Evolutionary conservation across 2,888 invertebrate species (phyloP), one percentile per base, ranked within the genome.

Genomic region (Caenorhabditis auriculariae): DNA sequence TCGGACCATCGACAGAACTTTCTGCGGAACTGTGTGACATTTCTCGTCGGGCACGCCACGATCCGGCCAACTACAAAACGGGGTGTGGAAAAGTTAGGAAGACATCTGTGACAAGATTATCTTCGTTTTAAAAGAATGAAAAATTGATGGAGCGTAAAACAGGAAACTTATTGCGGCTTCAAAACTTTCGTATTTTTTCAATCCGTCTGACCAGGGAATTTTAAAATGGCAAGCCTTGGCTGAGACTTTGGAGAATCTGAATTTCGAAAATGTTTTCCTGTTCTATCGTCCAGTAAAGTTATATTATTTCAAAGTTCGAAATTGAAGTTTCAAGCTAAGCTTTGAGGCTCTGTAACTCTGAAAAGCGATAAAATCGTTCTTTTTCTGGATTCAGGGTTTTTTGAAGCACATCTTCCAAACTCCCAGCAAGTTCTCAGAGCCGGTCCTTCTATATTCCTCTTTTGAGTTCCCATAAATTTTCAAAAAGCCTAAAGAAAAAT

Each of bases 31-130:
- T 2, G 60, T 55, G 47, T 62, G 64, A 32, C 65, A 63, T 37
- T 61, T 56, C 44, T 67, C 62, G 15, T 66, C 66, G 26, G 72
- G 72, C 1, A 72, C 66, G 6, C 69, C 69, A 12, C 72, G 52
- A 37, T 72, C 72, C 1, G 72, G 72, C 72, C 72, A 72, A 46
- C 66, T 69, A 39, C 17, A 60, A 54, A 27, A 17, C 19, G 12
- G n/a, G 19, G 32, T 5, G 1, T 24, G 3, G 47, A 32, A 27
- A 4, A 19, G 24, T 41, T 19, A 17, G 12, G 21, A 41, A 17
- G 7, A 9, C n/a, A 41, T 7, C 41, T 17, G 17, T 19, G 7
- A 7, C 17, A 17, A 9, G 12, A 9, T 12, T 17, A 17, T 7
- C 21, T 17, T 12, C 9, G 9, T 41, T 17, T 19, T 7, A 41